Percentiles rank a stretch among this genome's conserved stretches.
These are phyloP conservation scores for Cercopithecus mitis DNA, from an alignment of 2,797 vertebrate genomes.

Conservation along the genomic window DNA sequence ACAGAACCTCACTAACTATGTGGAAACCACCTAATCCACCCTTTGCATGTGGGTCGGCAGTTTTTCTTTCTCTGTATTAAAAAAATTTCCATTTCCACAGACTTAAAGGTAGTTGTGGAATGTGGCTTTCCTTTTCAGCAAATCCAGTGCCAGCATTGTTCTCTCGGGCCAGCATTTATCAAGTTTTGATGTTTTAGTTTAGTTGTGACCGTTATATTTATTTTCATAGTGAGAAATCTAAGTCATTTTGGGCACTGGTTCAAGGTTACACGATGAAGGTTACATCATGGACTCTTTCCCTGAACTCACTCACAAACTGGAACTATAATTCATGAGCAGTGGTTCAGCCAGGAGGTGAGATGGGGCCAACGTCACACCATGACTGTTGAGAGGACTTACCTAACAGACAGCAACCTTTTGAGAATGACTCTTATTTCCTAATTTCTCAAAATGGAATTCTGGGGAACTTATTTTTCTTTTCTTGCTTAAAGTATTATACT, in stretches of 20 bases:
- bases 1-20: not conserved
- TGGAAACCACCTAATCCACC: not conserved
- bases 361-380: not conserved
- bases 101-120: constrained; percentile 28
- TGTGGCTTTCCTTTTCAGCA: constrained; percentile 51
- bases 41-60: not conserved
- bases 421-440: constrained; percentile 24
- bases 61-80: constrained; percentile 8
- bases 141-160: constrained; percentile 24
- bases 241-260: constrained; percentile 35
- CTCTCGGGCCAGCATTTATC: not conserved
- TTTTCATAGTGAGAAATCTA: constrained; percentile 44
- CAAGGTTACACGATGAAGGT: not conserved
- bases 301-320: constrained; percentile 29
- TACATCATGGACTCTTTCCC: not conserved
- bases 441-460: constrained; percentile 33
- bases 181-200: constrained; percentile 46
- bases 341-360: not conserved
- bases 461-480: constrained; percentile 13
- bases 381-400: not conserved
- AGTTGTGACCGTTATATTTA: constrained; percentile 33
- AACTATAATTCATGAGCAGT: constrained; percentile 9
- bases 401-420: constrained; percentile 16
- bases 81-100: constrained; percentile 8
- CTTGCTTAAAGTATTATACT: not conserved